Percentiles rank a stretch among this genome's conserved stretches.
Evolutionary conservation across 2,113 vertebrate genomes (phyloP).

Genomic region (Alosa alosa): DNA sequence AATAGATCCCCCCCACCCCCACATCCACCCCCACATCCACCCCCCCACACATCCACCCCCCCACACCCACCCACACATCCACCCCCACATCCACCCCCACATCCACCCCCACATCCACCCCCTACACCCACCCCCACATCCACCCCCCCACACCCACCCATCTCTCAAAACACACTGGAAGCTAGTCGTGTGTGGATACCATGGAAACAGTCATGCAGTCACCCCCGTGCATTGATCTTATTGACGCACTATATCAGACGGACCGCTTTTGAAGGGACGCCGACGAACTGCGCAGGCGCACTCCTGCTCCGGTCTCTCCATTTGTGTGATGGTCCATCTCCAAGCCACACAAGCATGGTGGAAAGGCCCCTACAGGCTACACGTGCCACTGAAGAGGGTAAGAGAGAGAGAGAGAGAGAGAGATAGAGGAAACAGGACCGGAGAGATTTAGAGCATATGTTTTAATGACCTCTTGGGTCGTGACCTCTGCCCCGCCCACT

Average conservation of each 20-base stretch:
- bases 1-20: background rate
- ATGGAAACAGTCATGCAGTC: background rate
- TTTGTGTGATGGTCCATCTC: background rate
- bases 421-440: background rate
- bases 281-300: background rate
- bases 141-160: too few relatives aligned
- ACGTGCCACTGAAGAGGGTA: background rate
- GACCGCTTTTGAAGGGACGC: background rate
- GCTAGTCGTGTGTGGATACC: background rate
- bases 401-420: too few relatives aligned
- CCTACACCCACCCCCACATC: background rate
- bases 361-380: background rate
- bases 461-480: background rate
- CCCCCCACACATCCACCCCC: background rate
- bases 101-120: background rate
- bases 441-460: conserved; percentile 22
- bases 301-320: background rate
- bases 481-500: background rate
- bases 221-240: background rate
- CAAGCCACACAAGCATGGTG: background rate
- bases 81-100: background rate
- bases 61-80: too few relatives aligned
- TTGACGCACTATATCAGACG: background rate
- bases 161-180: background rate
- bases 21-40: background rate